Conservation (phyloP, 2,797 vertebrate genomes). For the Taenioides sp. region DNA sequence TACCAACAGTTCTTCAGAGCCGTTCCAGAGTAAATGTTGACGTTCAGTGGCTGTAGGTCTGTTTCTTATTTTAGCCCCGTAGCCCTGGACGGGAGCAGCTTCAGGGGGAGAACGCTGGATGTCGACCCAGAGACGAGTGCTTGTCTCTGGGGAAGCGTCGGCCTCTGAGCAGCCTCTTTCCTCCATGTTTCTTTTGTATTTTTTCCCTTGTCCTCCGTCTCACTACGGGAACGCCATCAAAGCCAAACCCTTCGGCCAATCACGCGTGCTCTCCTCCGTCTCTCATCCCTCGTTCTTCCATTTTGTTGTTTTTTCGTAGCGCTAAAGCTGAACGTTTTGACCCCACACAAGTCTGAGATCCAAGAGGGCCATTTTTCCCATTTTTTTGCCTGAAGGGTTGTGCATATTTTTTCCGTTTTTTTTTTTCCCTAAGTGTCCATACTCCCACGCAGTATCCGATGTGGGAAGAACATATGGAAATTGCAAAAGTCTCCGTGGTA, state of each 20-base stretch:
- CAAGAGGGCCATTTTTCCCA: constrained; percentile 46
- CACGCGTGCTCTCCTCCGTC: constrained; percentile 46
- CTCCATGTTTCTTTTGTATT: constrained; percentile 30
- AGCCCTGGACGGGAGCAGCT: not conserved
- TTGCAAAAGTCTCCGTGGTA: constrained; percentile 29
- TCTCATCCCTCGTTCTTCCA: constrained; percentile 20
- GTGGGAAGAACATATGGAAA: constrained; percentile 39
- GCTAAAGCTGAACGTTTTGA: constrained; percentile 55
- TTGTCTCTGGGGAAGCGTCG: constrained; percentile 37
- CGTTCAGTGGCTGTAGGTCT: not conserved
- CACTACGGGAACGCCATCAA: constrained; percentile 66
- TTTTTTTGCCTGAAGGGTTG: constrained; percentile 39
- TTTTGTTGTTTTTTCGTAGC: constrained; percentile 30
- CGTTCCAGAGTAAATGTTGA: not conserved
- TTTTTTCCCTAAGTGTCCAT: constrained; percentile 12
- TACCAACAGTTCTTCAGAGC: not conserved
- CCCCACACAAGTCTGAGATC: constrained; percentile 38
- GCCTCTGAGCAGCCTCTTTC: constrained; percentile 41
- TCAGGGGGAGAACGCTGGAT: not conserved
- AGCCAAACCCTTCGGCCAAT: constrained; percentile 69
- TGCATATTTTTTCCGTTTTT: constrained; percentile 7
- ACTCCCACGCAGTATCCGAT: constrained; percentile 49
- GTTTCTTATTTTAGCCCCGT: constrained; percentile 8
- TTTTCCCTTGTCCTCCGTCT: constrained; percentile 17
- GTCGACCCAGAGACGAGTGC: not conserved